Evolutionary conservation across 2,113 vertebrate genomes (phyloP).

Genomic region (Microtus ochrogaster): DNA sequence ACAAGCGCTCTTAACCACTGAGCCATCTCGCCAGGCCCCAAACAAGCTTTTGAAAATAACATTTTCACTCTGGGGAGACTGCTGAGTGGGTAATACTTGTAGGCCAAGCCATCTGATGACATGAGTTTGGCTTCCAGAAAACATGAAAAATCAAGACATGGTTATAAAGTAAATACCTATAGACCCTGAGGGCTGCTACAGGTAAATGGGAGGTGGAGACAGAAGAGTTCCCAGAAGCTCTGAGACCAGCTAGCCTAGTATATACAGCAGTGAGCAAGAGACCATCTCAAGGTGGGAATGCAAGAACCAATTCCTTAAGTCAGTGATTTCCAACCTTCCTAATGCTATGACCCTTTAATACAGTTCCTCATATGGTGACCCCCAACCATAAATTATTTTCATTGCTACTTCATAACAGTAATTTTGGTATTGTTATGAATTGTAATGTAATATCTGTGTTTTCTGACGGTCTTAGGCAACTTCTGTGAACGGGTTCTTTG

Average conservation of each 20-base stretch:
- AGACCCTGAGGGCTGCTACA: not conserved
- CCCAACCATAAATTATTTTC: not conserved
- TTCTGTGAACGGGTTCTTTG: not conserved
- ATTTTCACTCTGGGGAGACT: not conserved
- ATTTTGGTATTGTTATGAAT: not conserved
- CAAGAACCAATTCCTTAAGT: not conserved
- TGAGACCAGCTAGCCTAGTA: not conserved
- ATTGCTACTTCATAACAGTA: not conserved
- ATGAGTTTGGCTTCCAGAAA: not conserved
- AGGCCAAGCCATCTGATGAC: not conserved
- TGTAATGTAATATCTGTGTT: not conserved
- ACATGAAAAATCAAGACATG: not conserved
- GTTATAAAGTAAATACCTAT: no score
- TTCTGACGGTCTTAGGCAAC: not conserved
- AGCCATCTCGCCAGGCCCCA: not conserved
- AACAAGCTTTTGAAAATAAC: slow-evolving; percentile 17
- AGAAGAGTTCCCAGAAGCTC: not conserved
- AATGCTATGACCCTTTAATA: not conserved
- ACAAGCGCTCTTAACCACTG: not conserved
- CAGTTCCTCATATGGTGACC: not conserved
- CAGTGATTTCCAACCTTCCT: not conserved
- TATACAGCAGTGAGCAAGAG: not conserved
- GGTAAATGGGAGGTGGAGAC: not conserved
- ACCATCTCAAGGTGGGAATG: not conserved
- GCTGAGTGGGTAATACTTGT: not conserved